Conservation (phyloP, 2,888 invertebrate species). For the Dryococelus australis region DNA sequence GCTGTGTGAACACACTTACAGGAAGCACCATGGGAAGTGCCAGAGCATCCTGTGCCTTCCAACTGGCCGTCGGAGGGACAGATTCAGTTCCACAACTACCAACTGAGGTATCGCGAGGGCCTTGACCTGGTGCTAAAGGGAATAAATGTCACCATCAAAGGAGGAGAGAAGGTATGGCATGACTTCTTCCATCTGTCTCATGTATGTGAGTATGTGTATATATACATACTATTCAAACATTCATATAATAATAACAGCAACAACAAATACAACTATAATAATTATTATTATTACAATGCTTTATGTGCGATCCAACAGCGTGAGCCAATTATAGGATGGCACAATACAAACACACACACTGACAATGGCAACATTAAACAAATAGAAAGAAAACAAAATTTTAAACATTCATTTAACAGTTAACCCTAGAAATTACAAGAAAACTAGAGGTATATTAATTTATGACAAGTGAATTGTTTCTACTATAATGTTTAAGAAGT, state of each 20-base stretch:
- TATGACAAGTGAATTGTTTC: no score
- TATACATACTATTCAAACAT: neutral
- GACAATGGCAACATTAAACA: no score
- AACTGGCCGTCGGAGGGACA: conserved; percentile 60
- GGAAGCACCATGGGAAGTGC: conserved; percentile 53
- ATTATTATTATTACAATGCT: no score
- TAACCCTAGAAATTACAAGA: no score
- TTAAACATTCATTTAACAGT: no score
- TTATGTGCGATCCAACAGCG: no score
- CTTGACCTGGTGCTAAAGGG: conserved; percentile 60
- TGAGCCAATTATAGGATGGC: no score
- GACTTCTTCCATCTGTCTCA: neutral
- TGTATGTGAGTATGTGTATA: neutral
- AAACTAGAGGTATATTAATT: no score
- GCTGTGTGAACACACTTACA: conserved; percentile 35
- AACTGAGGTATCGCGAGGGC: conserved; percentile 59
- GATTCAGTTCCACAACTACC: conserved; percentile 59
- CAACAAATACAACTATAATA: neutral
- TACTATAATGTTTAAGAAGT: no score
- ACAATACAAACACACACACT: no score
- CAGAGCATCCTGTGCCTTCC: conserved; percentile 46
- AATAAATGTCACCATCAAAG: conserved; percentile 56
- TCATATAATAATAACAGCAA: neutral
- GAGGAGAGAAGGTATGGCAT: conserved; percentile 57
- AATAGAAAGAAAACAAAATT: no score